Percentiles rank a stretch among this genome's conserved stretches.
Conservation (phyloP, 37 sponge, comb jelly and placozoan species). For the Crambe crambe region DNA sequence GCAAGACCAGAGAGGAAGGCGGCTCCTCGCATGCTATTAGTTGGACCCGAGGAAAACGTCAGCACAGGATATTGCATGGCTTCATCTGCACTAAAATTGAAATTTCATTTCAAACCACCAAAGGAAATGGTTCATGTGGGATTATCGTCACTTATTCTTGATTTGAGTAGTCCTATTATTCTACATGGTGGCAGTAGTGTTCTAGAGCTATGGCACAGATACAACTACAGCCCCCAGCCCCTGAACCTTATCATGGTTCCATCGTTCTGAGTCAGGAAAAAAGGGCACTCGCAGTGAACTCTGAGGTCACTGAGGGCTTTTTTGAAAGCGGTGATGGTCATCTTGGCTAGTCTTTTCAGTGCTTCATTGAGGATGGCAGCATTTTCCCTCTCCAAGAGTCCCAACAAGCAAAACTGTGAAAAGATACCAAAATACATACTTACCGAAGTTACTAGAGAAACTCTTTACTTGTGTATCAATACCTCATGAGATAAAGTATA, state of each 20-base stretch:
- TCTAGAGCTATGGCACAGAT: too few relatives aligned
- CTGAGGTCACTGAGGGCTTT: conserved; percentile 52
- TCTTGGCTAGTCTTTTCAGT: conserved; percentile 58
- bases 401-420: conserved; percentile 57
- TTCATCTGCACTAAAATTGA: conserved; percentile 42
- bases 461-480: too few relatives aligned
- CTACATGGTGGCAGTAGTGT: neutral
- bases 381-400: conserved; percentile 89
- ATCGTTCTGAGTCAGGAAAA: conserved; percentile 89
- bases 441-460: neutral
- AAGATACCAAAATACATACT: neutral
- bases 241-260: conserved; percentile 86
- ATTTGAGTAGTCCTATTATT: too few relatives aligned
- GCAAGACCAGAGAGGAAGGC: conserved; percentile 64
- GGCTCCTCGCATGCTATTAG: conserved; percentile 91
- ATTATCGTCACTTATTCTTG: too few relatives aligned
- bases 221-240: too few relatives aligned
- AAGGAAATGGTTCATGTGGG: too few relatives aligned
- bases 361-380: conserved; percentile 86
- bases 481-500: conserved; percentile 75
- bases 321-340: conserved; percentile 65
- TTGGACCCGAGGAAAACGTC: conserved; percentile 85
- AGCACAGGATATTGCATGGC: conserved; percentile 73
- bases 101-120: neutral
- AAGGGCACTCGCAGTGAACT: conserved; percentile 69